Evolutionary conservation across 2,797 vertebrate species (phyloP), one percentile per base, ranked within the genome.

Genomic region (Nothura maculosa): DNA sequence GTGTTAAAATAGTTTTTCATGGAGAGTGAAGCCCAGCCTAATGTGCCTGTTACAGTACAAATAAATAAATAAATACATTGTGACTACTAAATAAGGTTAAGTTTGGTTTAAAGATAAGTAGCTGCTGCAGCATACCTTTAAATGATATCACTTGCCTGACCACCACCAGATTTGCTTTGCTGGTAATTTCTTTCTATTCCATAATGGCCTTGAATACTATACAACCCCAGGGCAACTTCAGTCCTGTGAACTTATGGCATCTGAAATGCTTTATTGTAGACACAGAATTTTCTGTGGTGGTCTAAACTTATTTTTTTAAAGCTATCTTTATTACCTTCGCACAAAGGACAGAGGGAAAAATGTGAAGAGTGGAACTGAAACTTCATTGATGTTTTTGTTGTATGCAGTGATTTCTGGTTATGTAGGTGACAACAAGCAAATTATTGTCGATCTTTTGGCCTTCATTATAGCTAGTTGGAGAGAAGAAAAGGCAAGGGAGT

Each of bases 1-100:
- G 55, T 84, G 63, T 96, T 94, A 95, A 89, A 83, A 78, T 94
- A 72, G 14, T 92, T 95, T 95, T 81, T 91, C 67, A 68, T 60
- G 63, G 52, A 79, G 75, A 89, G 40, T 47, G 54, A 81, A 93
- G 66, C 28, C 16, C 61, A 80, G 63, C 28, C n/a, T 87, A 69
- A 92, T 78, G 28, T 73, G 55, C 19, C 42, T 64, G 42, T 74
- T 68, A 55, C 16, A 80, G 70, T 92, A 54, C 48, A 84, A 89
- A n/a, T 69, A 52, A 73, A 58, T 58, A 73, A 74, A 60, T 68
- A 74, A 89, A 30, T 6, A 54, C 86, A 74, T 66, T 78, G 87
- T 1, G 2, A 28, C 68, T 85, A 18, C 42, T 84, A 62, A 73
- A 30, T 43, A 43, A 62, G 54, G 50, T 25, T 50, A 50, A 72